Conservation (phyloP, 2,888 invertebrate species). For the Drosophila setosimentum region DNA sequence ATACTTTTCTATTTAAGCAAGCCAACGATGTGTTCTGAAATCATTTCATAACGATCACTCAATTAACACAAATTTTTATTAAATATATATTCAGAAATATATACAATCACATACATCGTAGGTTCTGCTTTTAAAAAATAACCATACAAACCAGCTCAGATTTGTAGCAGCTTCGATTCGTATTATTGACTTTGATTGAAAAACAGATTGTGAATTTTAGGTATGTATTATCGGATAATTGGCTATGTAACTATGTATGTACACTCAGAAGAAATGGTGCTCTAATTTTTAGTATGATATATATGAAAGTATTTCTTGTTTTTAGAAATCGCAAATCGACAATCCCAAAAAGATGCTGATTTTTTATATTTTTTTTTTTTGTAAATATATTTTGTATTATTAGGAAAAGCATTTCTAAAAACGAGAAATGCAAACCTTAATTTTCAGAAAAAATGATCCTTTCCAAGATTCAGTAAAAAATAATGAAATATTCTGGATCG, state of each 20-base stretch:
- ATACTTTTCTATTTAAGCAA: background rate
- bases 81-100: no score
- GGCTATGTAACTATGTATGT: background rate
- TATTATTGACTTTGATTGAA: background rate
- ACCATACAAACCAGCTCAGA: no score
- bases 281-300: no score
- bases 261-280: background rate
- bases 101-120: no score
- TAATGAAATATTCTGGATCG: background rate
- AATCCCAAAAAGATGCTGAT: background rate
- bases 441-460: background rate
- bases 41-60: background rate
- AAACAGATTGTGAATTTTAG: background rate
- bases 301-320: background rate
- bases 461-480: background rate
- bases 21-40: background rate
- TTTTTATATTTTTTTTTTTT: no score
- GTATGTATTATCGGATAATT: background rate
- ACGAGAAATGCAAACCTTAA: background rate
- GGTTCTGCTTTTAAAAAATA: no score
- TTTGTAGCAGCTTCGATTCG: no score
- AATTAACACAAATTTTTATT: background rate
- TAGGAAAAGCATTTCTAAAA: no score
- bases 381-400: background rate
- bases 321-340: background rate